These are phyloP conservation scores for Arctocebus calabarensis DNA, from an alignment of 2,797 vertebrate genomes.

Conservation along the genomic window DNA sequence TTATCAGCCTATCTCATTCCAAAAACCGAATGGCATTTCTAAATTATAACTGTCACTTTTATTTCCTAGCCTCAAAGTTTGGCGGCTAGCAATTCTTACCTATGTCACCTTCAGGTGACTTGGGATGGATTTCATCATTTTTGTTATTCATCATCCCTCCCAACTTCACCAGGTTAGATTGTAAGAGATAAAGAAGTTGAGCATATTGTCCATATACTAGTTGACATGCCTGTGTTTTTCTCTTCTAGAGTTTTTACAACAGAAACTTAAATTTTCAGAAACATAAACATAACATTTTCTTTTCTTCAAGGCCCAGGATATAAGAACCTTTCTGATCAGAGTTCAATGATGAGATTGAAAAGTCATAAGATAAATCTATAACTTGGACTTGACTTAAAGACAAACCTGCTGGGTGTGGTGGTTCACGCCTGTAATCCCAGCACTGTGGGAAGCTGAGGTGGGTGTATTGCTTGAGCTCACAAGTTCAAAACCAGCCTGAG, in stretches of 20 bases:
- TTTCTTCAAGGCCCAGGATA: background rate
- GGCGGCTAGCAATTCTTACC: background rate
- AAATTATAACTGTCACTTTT: background rate
- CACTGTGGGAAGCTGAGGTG: too few relatives aligned
- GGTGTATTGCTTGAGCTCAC: too few relatives aligned
- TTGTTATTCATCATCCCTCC: background rate
- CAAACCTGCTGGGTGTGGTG: background rate
- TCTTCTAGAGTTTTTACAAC: background rate
- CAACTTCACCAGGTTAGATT: background rate
- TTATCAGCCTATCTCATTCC: background rate
- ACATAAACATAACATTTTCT: background rate
- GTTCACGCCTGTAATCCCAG: too few relatives aligned
- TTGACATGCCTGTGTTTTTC: background rate
- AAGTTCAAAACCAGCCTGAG: too few relatives aligned
- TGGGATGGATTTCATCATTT: background rate
- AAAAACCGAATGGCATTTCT: slow-evolving; percentile 22
- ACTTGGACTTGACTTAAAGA: background rate
- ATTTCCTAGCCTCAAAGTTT: background rate
- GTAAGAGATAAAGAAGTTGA: background rate
- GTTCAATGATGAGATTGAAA: background rate
- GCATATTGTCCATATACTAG: background rate
- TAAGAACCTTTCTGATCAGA: background rate
- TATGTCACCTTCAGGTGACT: background rate
- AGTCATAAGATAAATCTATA: background rate
- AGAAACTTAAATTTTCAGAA: background rate